Conservation (phyloP, 1,140 invertebrate genomes). For the Magallana angulata region DNA sequence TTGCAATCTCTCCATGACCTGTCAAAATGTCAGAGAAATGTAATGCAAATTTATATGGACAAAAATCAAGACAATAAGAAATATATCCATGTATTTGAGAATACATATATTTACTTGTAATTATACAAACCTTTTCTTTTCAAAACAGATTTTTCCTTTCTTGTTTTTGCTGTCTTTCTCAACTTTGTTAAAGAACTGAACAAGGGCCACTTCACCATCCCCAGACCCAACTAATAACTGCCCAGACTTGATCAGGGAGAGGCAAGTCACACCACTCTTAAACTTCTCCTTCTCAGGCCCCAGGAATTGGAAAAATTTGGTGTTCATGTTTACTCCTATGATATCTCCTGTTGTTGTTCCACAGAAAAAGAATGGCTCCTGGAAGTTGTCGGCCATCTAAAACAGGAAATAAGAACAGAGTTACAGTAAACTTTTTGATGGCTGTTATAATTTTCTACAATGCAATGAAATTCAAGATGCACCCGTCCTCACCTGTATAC, state of each 20-base stretch:
- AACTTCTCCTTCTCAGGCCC: slow-evolving; percentile 77
- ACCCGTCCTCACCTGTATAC: slow-evolving; percentile 72
- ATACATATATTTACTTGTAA: neutral
- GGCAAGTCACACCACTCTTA: slow-evolving; percentile 83
- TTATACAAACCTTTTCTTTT: slow-evolving; percentile 49
- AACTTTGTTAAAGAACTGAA: slow-evolving; percentile 59
- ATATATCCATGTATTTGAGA: neutral
- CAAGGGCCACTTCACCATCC: slow-evolving; percentile 85
- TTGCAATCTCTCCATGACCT: slow-evolving; percentile 69
- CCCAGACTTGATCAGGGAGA: slow-evolving; percentile 82
- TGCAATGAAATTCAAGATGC: neutral
- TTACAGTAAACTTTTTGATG: neutral
- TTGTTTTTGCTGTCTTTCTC: slow-evolving; percentile 59
- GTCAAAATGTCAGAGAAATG: neutral
- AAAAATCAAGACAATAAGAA: no score
- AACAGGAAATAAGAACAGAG: neutral
- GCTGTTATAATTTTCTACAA: neutral
- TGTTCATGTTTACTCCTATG: slow-evolving; percentile 78
- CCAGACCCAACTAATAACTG: slow-evolving; percentile 89
- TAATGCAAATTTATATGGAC: no score
- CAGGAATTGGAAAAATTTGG: slow-evolving; percentile 71
- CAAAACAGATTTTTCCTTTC: slow-evolving; percentile 48
- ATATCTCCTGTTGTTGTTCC: slow-evolving; percentile 91
- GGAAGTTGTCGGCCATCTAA: slow-evolving; percentile 63
- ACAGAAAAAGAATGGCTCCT: slow-evolving; percentile 86